Evolutionary conservation across 53 echinoderm and acorn worm species (phyloP), one percentile per base, ranked within the genome.

Genomic region (Echinometra lucunter): DNA sequence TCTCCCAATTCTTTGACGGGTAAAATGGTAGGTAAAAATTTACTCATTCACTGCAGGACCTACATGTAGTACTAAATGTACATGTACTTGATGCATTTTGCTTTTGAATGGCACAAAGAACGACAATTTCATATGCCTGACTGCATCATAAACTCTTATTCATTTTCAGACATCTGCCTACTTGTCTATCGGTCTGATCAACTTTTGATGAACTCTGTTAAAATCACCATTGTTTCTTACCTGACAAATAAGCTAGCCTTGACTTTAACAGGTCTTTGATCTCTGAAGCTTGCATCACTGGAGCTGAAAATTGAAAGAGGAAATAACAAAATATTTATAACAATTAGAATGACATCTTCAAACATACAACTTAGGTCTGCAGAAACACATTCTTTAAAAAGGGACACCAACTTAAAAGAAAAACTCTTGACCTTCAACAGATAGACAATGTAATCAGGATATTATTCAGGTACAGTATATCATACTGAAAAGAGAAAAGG

Each of bases 201-300:
- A 81, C 21, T 81, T 81, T 44, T 81, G 44, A 81, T 10, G 10
- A 81, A 25, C 81, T 44, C 44, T 44, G 21, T 40, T 44, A 9
- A 1, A 42, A 44, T 81, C 81, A 80, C 80, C 6, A 42, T 19
- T 25, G 19, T 6, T 42, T 80, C 95, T 95, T 96, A 98, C 98
- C 98, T 94, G 98, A 98, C 44, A 97, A 85, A 92, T 95, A 97
- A 2, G 98, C 97, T 82, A 98, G 92, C 92, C 93, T 95, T 88
- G 94, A 80, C 94, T 95, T 95, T 47, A 98, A 93, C 44, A 98
- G 90, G 42, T 97, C 97, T 92, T 92, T 83, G 74, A 98, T 98
- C 85, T 97, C 97, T 37, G 95, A 81, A 47, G 98, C 98, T 93
- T 98, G 96, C 98, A 98, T 97, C 90, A 97, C 94, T 58, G 97